Evolutionary conservation across 2,888 invertebrate species (phyloP).

Genomic region (Lottia scabra): DNA sequence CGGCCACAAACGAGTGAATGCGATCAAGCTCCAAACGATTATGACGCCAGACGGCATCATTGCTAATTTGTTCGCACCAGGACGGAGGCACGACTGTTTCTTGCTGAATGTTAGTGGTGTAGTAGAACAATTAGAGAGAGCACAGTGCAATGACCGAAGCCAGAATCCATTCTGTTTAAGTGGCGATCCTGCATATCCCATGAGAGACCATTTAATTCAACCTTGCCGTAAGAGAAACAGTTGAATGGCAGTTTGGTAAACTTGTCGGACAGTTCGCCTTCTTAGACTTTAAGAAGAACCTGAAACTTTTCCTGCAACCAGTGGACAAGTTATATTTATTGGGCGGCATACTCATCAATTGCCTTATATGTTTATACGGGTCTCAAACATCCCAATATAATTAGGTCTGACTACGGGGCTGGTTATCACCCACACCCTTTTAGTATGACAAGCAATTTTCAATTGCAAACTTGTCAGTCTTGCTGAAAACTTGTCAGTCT

Average conservation of each 20-base stretch:
- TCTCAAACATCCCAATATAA: neutral
- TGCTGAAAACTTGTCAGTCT: no score
- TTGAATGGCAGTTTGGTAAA: neutral
- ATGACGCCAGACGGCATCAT: neutral
- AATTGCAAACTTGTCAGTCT: no score
- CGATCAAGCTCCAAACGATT: neutral
- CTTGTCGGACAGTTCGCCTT: neutral
- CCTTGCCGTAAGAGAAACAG: neutral
- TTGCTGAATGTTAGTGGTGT: neutral
- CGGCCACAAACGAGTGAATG: neutral
- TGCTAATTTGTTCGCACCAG: neutral
- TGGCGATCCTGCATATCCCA: neutral
- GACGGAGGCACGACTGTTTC: neutral
- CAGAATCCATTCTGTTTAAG: neutral
- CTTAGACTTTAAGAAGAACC: neutral
- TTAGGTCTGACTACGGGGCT: no score
- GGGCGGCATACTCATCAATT: neutral
- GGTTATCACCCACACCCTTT: no score
- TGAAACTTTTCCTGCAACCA: neutral
- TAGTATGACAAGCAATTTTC: no score
- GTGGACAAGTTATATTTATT: neutral
- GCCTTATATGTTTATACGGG: neutral
- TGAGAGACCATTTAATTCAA: neutral
- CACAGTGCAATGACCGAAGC: neutral
- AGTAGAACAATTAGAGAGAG: neutral